Percentiles rank a stretch among this genome's conserved stretches.
phyloP scores from a whole-genome alignment of 2,888 invertebrate genomes.

The Dromius quadrimaculatus region DNA sequence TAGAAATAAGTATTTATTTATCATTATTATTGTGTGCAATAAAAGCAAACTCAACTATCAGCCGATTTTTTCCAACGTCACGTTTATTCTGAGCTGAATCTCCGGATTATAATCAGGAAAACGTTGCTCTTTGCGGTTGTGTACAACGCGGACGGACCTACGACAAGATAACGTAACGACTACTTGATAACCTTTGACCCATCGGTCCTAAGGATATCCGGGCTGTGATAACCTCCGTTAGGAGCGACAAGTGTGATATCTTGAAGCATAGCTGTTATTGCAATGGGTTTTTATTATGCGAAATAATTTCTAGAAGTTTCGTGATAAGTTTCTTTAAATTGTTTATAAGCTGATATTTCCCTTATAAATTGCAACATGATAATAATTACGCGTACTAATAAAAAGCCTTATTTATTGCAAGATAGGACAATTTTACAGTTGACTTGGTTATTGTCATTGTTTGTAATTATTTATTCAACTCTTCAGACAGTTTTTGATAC shows the following conservation, averaged over 20 bases:
- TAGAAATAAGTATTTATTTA: too few relatives aligned
- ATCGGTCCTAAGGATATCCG: slow-evolving; percentile 20
- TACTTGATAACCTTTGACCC: slow-evolving; percentile 11
- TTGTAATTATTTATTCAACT: too few relatives aligned
- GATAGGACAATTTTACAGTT: too few relatives aligned
- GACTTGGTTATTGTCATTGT: too few relatives aligned
- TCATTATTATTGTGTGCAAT: too few relatives aligned
- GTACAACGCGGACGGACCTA: slow-evolving; percentile 23
- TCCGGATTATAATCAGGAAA: slow-evolving; percentile 20
- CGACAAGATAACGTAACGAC: slow-evolving; percentile 23
- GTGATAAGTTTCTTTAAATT: background rate
- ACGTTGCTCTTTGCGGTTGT: slow-evolving; percentile 7
- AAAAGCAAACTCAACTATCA: too few relatives aligned
- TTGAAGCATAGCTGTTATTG: background rate
- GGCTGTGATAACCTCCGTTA: slow-evolving; percentile 20
- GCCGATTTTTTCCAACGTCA: too few relatives aligned
- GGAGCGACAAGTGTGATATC: background rate
- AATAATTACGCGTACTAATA: too few relatives aligned
- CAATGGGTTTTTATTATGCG: slow-evolving; percentile 16
- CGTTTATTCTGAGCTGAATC: background rate
- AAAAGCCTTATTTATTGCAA: too few relatives aligned
- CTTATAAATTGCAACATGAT: too few relatives aligned
- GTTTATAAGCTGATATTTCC: too few relatives aligned
- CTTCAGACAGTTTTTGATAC: too few relatives aligned
- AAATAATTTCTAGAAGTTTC: background rate